phyloP scores from a whole-genome alignment of 2,888 invertebrate genomes.

The Scotopteryx bipunctaria region DNA sequence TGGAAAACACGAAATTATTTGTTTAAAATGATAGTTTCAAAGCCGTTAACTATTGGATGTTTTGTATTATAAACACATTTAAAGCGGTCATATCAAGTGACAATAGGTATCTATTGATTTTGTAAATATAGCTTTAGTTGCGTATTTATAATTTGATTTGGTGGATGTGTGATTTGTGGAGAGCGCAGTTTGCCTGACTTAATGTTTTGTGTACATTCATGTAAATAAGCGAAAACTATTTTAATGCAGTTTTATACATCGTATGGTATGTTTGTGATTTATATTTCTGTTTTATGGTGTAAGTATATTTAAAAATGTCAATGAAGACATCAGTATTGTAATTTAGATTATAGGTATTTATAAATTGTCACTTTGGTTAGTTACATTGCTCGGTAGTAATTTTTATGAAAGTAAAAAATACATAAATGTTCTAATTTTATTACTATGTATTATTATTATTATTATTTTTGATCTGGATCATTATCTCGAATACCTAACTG shows the following conservation, averaged over 20 bases:
- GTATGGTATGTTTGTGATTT: slow-evolving; percentile 63
- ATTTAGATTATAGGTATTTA: slow-evolving; percentile 63
- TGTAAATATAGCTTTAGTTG: slow-evolving; percentile 73
- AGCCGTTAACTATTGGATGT: slow-evolving; percentile 49
- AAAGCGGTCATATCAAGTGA: slow-evolving; percentile 56
- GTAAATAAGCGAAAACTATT: slow-evolving; percentile 52
- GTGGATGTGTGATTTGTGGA: slow-evolving; percentile 49
- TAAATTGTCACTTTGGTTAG: slow-evolving; percentile 42
- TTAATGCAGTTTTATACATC: slow-evolving; percentile 33
- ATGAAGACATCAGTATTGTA: slow-evolving; percentile 70
- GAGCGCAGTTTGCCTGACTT: slow-evolving; percentile 43
- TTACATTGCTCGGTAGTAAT: slow-evolving; percentile 29
- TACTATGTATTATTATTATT: no score
- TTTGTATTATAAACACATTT: slow-evolving; percentile 51
- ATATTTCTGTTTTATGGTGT: slow-evolving; percentile 55
- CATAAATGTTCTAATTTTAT: no score
- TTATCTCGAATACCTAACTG: slow-evolving; percentile 20
- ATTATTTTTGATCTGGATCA: slow-evolving; percentile 18
- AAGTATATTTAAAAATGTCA: slow-evolving; percentile 59
- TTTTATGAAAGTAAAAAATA: background rate
- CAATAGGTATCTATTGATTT: slow-evolving; percentile 42
- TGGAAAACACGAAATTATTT: slow-evolving; percentile 50
- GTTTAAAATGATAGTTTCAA: slow-evolving; percentile 45
- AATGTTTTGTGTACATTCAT: slow-evolving; percentile 59
- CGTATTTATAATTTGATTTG: slow-evolving; percentile 63